These are phyloP conservation scores for Leptobrachium leishanense DNA, from an alignment of 2,113 vertebrate species.

Conservation along the genomic window DNA sequence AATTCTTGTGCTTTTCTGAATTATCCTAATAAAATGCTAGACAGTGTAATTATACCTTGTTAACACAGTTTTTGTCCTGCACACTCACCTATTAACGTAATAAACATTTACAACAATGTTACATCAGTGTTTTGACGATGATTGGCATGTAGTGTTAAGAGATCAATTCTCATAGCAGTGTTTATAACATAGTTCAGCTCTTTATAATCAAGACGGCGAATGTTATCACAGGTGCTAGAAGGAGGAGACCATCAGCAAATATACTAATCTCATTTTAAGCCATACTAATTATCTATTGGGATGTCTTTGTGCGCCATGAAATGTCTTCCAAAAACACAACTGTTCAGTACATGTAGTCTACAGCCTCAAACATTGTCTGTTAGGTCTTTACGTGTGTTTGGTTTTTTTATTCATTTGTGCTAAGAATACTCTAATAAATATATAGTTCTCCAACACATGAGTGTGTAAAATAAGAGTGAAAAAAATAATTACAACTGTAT, in stretches of 20 bases:
- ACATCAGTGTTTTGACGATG: conserved; percentile 22
- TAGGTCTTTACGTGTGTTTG: too few species aligned
- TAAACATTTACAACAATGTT: conserved; percentile 42
- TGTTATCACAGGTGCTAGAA: conserved; percentile 46
- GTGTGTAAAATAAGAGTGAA: too few species aligned
- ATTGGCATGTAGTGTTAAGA: conserved; percentile 29
- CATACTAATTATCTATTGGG: conserved; percentile 41
- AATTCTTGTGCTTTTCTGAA: conserved; percentile 3
- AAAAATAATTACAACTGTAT: too few species aligned
- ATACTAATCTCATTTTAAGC: conserved; percentile 46
- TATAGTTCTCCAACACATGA: too few species aligned
- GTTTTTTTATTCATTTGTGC: too few species aligned
- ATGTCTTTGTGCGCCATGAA: conserved; percentile 27
- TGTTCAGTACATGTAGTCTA: too few species aligned
- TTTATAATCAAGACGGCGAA: conserved; percentile 37
- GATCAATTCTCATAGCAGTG: conserved; percentile 1
- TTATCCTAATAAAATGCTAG: conserved; percentile 6
- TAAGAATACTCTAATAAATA: too few species aligned
- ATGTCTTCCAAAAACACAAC: neutral
- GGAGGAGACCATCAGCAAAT: conserved; percentile 23
- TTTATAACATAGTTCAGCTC: conserved; percentile 24
- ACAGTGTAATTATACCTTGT: conserved; percentile 29
- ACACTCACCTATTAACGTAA: conserved; percentile 15
- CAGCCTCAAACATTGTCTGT: too few species aligned
- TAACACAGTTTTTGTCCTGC: conserved; percentile 11